Evolutionary conservation across 2,888 invertebrate species (phyloP), one percentile per base, ranked within the genome.

Genomic region (Pristionchus arcanus): DNA sequence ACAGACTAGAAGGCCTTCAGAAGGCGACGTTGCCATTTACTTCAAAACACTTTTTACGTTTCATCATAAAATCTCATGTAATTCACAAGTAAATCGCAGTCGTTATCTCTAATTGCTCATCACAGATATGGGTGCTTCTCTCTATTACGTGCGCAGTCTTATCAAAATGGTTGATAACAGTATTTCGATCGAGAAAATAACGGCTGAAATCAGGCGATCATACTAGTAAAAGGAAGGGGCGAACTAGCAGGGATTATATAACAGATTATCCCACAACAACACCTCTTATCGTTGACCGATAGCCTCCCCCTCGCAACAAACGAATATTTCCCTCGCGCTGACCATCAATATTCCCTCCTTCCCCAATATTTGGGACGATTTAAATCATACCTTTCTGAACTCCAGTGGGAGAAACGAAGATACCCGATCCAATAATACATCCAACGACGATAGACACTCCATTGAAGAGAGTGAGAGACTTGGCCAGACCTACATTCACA

Each of bases 401-500:
- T 83, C 94, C 94, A n/a, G 94, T 93, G 1, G 94, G 94, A 13
- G 92, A 92, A 7, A 94, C 92, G 90, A 94, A 94, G 89, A 94
- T 94, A 49, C 94, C 94, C 66, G 92, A 90, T 16, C 93, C 94
- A 90, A 94, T 94, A 59, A 94, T 94, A 87, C 94, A 95, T 68
- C 95, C 94, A 74, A 94, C 92, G 88, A 94, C 95, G 90, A 95
- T 95, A 19, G 93, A 93, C 53, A 94, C 93, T 63, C 94, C 94
- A 90, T 94, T 94, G 91, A 93, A 93, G 71, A 95, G 92, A 15
- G 92, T 93, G 89, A 95, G 90, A 25, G 92, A 91, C 90, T 93
- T 94, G 11, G 92, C 92, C 28, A 94, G 91, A 87, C 93, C 93
- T 88, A 16, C 28, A 4, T 66, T 42, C 37, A 31, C 31, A 68